A percentile compares a stretch with the other conserved stretches of the same genome.
Evolutionary conservation across 2,888 invertebrate genomes (phyloP).

Genomic region (Parascotia fuliginaria): DNA sequence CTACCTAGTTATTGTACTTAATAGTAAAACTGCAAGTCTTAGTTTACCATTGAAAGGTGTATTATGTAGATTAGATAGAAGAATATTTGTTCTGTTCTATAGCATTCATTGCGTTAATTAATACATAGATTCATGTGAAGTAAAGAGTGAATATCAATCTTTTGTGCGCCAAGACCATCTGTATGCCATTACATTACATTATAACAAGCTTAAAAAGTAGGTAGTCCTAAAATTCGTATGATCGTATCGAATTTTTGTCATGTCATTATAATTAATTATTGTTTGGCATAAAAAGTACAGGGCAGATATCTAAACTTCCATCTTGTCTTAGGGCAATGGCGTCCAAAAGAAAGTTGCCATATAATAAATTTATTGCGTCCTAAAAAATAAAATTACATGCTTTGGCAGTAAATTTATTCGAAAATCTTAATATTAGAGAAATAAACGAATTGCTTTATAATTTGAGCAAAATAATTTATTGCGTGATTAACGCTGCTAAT

Average conservation of each 20-base stretch:
- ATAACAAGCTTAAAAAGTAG: not conserved
- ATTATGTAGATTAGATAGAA: not conserved
- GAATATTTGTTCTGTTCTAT: not conserved
- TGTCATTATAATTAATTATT: no score
- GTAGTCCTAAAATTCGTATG: not conserved
- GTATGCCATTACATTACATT: no score
- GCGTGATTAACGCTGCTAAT: constrained; percentile 33
- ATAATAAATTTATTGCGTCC: not conserved
- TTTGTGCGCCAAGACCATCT: no score
- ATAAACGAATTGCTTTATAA: constrained; percentile 61
- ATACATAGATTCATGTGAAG: no score
- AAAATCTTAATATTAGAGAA: no score
- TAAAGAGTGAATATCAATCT: no score
- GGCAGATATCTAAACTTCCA: no score
- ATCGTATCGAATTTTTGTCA: no score
- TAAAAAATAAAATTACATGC: constrained; percentile 13
- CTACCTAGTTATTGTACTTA: constrained; percentile 79
- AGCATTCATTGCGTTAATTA: not conserved
- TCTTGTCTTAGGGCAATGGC: no score
- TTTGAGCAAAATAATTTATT: constrained; percentile 71
- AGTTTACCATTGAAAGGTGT: constrained; percentile 20
- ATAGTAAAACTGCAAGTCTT: constrained; percentile 63
- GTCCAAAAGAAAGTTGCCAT: no score
- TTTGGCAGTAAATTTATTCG: constrained; percentile 38
- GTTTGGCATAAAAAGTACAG: no score